Evolutionary conservation across 2,888 invertebrate genomes (phyloP).

Genomic region (Maniola hyperantus): DNA sequence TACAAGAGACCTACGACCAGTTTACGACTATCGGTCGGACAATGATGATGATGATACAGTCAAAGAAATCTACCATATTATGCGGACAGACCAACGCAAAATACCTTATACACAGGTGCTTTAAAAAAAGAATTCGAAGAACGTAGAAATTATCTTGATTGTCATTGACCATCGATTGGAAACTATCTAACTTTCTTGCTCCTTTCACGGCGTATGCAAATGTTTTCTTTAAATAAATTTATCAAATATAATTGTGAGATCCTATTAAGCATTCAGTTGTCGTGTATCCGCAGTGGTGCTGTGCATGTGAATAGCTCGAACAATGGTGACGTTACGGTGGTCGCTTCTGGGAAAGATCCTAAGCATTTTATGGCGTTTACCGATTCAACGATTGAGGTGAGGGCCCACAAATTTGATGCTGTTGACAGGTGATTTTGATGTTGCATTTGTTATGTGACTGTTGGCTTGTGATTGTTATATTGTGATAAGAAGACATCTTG

Average conservation of each 20-base stretch:
- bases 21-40: too few relatives aligned
- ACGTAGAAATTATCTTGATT: conserved; percentile 18
- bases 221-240: conserved; percentile 75
- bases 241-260: conserved; percentile 82
- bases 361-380: conserved; percentile 74
- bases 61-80: too few relatives aligned
- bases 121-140: not conserved
- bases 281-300: conserved; percentile 75
- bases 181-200: conserved; percentile 59
- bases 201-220: conserved; percentile 76
- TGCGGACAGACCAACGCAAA: not conserved
- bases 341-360: conserved; percentile 75
- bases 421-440: conserved; percentile 44
- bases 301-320: conserved; percentile 73
- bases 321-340: conserved; percentile 79
- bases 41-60: too few relatives aligned
- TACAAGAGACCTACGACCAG: too few relatives aligned
- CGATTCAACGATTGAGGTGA: conserved; percentile 65
- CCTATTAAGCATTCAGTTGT: conserved; percentile 74
- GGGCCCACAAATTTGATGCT: conserved; percentile 55
- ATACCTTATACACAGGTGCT: not conserved
- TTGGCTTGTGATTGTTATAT: not conserved
- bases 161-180: conserved; percentile 33
- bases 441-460: conserved; percentile 28
- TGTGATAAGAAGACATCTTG: not conserved